These are phyloP conservation scores for Bettongia penicillata DNA, from an alignment of 2,113 vertebrate species.

Conservation along the genomic window DNA sequence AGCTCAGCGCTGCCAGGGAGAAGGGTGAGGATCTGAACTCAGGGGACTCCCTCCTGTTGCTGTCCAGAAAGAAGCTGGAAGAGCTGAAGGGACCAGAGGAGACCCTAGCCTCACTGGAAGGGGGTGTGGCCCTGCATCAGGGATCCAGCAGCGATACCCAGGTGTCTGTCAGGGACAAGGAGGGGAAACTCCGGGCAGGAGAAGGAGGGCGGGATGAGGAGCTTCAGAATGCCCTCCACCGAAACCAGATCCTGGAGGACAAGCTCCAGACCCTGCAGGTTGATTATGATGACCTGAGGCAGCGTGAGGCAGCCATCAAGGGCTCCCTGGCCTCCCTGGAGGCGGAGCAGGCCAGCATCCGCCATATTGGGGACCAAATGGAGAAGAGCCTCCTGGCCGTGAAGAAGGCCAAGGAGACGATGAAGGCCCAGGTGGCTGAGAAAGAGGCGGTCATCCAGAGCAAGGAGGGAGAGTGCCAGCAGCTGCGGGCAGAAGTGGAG, in stretches of 20 bases:
- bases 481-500: slow-evolving; percentile 80
- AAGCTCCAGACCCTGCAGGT: slow-evolving; percentile 81
- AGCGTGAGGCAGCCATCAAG: slow-evolving; percentile 81
- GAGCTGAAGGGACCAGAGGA: slow-evolving; percentile 79
- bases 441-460: slow-evolving; percentile 81
- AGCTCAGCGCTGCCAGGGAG: slow-evolving; percentile 66
- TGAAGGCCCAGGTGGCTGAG: slow-evolving; percentile 84
- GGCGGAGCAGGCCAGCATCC: slow-evolving; percentile 84
- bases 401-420: slow-evolving; percentile 82
- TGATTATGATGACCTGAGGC: slow-evolving; percentile 85
- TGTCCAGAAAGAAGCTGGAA: slow-evolving; percentile 79
- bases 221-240: slow-evolving; percentile 81
- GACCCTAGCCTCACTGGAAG: slow-evolving; percentile 81
- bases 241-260: slow-evolving; percentile 82
- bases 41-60: slow-evolving; percentile 79
- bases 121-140: slow-evolving; percentile 79
- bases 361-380: slow-evolving; percentile 82
- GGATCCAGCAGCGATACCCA: slow-evolving; percentile 77
- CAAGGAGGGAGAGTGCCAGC: slow-evolving; percentile 78
- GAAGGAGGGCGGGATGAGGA: slow-evolving; percentile 87
- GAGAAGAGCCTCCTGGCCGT: slow-evolving; percentile 84
- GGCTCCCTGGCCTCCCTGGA: slow-evolving; percentile 80
- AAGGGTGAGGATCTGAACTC: slow-evolving; percentile 78
- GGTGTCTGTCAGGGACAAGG: slow-evolving; percentile 81
- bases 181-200: slow-evolving; percentile 82